Evolutionary conservation across 2,888 invertebrate species (phyloP).

Genomic region (Archaeoteleia sp.): DNA sequence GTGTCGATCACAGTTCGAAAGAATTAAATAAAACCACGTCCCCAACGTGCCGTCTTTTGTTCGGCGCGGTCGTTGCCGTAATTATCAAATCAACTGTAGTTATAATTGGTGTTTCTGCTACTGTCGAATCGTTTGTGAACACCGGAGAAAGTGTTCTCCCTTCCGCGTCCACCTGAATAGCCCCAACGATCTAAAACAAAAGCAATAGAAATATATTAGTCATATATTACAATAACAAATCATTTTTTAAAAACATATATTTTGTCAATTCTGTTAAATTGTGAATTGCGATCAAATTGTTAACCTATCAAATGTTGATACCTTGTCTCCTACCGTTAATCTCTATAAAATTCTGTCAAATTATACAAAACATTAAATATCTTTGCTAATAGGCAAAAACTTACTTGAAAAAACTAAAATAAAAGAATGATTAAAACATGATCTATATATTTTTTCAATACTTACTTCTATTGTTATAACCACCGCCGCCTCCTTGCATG

Average conservation of each 20-base stretch:
- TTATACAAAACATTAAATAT: neutral
- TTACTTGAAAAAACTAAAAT: slow-evolving; percentile 8
- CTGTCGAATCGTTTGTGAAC: slow-evolving; percentile 67
- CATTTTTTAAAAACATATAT: too few relatives aligned
- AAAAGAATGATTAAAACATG: too few relatives aligned
- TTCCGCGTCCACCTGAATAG: slow-evolving; percentile 61
- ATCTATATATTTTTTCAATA: slow-evolving; percentile 13
- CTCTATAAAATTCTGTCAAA: too few relatives aligned
- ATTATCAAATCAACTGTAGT: slow-evolving; percentile 60
- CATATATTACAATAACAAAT: too few relatives aligned
- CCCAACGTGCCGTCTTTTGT: neutral
- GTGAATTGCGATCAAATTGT: too few relatives aligned
- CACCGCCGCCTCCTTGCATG: slow-evolving; percentile 80
- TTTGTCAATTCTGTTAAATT: too few relatives aligned
- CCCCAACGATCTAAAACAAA: slow-evolving; percentile 68
- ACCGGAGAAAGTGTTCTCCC: slow-evolving; percentile 65
- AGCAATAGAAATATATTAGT: slow-evolving; percentile 17
- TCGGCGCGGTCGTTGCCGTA: neutral
- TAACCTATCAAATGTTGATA: too few relatives aligned
- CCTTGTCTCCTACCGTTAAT: too few relatives aligned
- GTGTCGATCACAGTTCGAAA: neutral
- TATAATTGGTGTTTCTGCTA: slow-evolving; percentile 60
- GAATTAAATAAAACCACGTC: slow-evolving; percentile 3
- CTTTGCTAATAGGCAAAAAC: neutral
- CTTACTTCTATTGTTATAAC: slow-evolving; percentile 76